Evolutionary conservation across 2,888 invertebrate species (phyloP).

Genomic region (Phortica magna): DNA sequence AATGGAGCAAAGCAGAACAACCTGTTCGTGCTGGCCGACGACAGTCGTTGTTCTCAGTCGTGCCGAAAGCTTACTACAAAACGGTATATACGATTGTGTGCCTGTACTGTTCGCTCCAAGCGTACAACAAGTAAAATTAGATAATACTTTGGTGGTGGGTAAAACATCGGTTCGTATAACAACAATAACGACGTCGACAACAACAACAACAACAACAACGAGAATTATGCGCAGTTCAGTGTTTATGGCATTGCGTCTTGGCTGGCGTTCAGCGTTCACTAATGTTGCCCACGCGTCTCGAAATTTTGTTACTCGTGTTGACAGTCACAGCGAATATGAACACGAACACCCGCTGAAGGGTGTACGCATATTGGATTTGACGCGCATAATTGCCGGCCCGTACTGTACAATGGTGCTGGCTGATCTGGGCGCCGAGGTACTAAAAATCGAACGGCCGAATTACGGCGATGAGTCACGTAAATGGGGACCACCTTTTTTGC

Average conservation of each 20-base stretch:
- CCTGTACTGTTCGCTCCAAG: not conserved
- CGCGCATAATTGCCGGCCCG: slow-evolving; percentile 95
- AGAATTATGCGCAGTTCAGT: not conserved
- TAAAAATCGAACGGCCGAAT: slow-evolving; percentile 92
- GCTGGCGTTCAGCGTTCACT: not conserved
- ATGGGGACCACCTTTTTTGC: slow-evolving; percentile 95
- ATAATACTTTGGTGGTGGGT: not conserved
- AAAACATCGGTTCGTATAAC: not conserved
- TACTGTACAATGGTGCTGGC: slow-evolving; percentile 96
- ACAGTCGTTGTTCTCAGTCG: slow-evolving; percentile 48
- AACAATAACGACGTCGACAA: not conserved
- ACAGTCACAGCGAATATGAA: slow-evolving; percentile 49
- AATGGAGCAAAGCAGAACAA: not conserved
- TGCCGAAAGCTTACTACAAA: slow-evolving; percentile 56
- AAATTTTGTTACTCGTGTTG: slow-evolving; percentile 52
- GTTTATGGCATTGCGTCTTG: not conserved
- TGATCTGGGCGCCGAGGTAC: slow-evolving; percentile 94
- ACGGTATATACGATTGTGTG: slow-evolving; percentile 8
- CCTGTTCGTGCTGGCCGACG: not conserved
- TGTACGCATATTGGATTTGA: slow-evolving; percentile 87
- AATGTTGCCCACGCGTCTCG: slow-evolving; percentile 24
- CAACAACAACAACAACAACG: not conserved
- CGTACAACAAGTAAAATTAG: not conserved
- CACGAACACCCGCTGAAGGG: slow-evolving; percentile 82
- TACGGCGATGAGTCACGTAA: slow-evolving; percentile 94